Conservation (phyloP, 2,888 invertebrate species). For the Eristalis pertinax region DNA sequence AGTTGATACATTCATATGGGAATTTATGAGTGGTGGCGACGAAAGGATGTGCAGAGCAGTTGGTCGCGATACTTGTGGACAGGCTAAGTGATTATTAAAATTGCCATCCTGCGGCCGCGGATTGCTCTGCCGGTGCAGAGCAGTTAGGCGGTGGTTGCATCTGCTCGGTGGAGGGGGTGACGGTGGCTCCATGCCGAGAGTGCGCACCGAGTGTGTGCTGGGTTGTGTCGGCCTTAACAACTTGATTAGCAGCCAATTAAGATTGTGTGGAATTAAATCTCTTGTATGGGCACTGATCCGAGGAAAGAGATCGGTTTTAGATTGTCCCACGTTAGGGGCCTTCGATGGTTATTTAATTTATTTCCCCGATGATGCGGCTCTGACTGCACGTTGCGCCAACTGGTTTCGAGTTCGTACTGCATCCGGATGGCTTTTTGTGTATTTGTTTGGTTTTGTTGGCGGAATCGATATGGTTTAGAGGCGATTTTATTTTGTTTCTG, state of each 20-base stretch:
- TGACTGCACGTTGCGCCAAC: not conserved
- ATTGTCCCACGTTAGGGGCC: not conserved
- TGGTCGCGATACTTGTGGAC: slow-evolving; percentile 10
- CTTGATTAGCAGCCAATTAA: slow-evolving; percentile 70
- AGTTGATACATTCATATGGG: slow-evolving; percentile 35
- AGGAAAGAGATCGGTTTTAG: not conserved
- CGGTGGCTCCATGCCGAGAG: not conserved
- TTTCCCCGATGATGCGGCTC: not conserved
- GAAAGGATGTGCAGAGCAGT: slow-evolving; percentile 19
- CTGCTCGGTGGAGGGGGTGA: no score
- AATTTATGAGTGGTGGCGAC: slow-evolving; percentile 55
- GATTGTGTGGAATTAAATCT: slow-evolving; percentile 40
- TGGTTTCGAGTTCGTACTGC: not conserved
- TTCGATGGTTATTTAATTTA: slow-evolving; percentile 17
- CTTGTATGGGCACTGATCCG: not conserved
- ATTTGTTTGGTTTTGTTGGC: not conserved
- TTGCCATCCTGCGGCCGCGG: not conserved
- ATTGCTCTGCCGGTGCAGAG: not conserved
- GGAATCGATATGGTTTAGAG: no score
- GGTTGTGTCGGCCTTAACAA: slow-evolving; percentile 56
- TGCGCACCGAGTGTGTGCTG: not conserved
- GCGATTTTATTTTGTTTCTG: no score
- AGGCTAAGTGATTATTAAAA: slow-evolving; percentile 56
- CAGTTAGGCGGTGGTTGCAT: no score
- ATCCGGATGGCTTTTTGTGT: not conserved